Conservation (phyloP, 2,888 invertebrate species). For the Nymphalis urticae region DNA sequence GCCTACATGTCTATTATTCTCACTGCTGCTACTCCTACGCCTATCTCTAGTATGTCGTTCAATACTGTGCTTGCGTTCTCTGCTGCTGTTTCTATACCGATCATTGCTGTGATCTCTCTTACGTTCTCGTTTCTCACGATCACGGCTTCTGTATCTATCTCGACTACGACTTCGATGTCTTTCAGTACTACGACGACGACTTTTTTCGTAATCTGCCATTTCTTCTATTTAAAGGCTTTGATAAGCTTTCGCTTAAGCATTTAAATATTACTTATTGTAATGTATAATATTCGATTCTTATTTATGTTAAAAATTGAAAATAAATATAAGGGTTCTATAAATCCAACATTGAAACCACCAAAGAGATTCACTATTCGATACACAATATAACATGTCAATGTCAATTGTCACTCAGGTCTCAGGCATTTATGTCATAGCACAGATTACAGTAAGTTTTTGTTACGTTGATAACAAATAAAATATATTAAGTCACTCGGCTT, state of each 20-base stretch:
- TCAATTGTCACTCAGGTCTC: too few species aligned
- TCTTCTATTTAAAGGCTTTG: neutral
- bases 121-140: slow-evolving; percentile 36
- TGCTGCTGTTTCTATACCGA: slow-evolving; percentile 44
- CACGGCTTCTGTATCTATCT: slow-evolving; percentile 38
- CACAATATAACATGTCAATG: too few species aligned
- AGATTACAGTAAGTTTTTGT: too few species aligned
- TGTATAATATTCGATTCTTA: too few species aligned
- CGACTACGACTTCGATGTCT: slow-evolving; percentile 46
- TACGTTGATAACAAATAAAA: too few species aligned
- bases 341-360: too few species aligned
- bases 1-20: slow-evolving; percentile 30
- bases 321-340: too few species aligned
- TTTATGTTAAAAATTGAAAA: too few species aligned
- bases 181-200: slow-evolving; percentile 43
- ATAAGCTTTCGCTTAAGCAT: neutral
- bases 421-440: too few species aligned
- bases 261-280: neutral
- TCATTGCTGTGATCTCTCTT: slow-evolving; percentile 42
- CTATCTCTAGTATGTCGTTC: slow-evolving; percentile 28
- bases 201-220: slow-evolving; percentile 47
- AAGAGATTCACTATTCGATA: too few species aligned
- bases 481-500: too few species aligned
- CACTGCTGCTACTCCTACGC: slow-evolving; percentile 37
- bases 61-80: slow-evolving; percentile 20